Base-by-base conservation (phyloP, 2,797 vertebrate genomes). In the Vultur gryphus region DNA sequence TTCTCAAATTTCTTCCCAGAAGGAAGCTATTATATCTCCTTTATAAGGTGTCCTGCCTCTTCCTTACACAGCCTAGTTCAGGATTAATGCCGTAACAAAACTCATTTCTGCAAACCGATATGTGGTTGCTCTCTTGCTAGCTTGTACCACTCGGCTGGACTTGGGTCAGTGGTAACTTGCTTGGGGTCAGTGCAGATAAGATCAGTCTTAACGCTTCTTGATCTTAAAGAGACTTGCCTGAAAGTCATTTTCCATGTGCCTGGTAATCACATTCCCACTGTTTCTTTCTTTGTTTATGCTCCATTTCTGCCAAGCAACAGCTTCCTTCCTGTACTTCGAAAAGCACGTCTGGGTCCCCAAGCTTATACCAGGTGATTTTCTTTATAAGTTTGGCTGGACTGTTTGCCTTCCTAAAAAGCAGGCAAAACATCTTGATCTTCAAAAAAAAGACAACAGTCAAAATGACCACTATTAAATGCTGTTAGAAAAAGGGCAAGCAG, bases 221-320 rank as follows among this genome's bases (percentile, higher is more conserved):
- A 57, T 73, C 55, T 85, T 55, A 71, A 54, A 88, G n/a, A 64
- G 21, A 52, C 64, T 80, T 73, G 16, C 31, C 58, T 77, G 48
- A 46, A 89, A 89, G 81, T 83, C 2, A 2, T 67, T 89, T 84
- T 80, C 78, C 61, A 58, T 0, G 0, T 85, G 90, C 52, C 81
- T 48, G 21, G 23, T 73, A 87, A 80, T 81, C 64, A 51, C 13
- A 4, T 69, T 78, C 61, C 31, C 25, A 14, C 82, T 58, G 54
- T 67, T 92, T 95, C 48, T 86, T 72, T 93, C 51, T 78, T 90
- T 92, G 87, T 80, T 96, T 91, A 89, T 64, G 54, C 17, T 84
- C 54, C 18, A 41, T 78, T 93, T 97, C 81, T 91, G 71, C 57
- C 41, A 59, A 94, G 72, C 80, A 93, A 88, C 82, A 90, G 69